Evolutionary conservation across 2,113 vertebrate species (phyloP).

Genomic region (Ceyx melanurus): DNA sequence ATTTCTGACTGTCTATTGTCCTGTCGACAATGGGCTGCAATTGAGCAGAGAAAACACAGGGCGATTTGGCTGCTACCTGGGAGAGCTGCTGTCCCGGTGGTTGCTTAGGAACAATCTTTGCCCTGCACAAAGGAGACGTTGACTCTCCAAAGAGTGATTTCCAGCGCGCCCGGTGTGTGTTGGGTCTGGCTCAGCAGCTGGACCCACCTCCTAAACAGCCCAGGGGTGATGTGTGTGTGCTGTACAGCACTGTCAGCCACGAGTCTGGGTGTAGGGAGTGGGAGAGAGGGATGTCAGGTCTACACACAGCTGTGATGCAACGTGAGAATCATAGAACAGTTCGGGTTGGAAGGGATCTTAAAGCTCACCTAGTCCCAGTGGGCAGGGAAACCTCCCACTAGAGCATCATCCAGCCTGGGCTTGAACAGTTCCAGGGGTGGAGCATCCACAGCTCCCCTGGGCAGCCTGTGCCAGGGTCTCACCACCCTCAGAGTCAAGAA

Average conservation of each 20-base stretch:
- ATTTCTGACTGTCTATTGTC: neutral
- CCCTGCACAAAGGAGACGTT: neutral
- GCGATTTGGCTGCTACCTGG: neutral
- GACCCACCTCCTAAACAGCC: neutral
- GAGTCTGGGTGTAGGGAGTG: accelerated
- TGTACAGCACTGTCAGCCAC: neutral
- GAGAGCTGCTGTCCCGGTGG: neutral
- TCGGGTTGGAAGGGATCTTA: no score
- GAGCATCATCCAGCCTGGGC: no score
- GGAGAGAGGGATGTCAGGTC: no score
- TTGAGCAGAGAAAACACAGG: neutral
- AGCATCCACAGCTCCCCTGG: no score
- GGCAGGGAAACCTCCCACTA: no score
- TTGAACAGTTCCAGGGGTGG: no score
- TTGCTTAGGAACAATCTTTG: constrained; percentile 60
- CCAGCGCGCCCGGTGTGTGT: neutral
- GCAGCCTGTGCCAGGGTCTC: no score
- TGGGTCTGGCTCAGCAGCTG: neutral
- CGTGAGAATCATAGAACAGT: neutral
- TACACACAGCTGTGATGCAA: neutral
- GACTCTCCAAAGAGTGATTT: neutral
- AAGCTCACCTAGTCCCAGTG: no score
- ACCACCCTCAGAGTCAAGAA: no score
- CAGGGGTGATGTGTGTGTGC: neutral
- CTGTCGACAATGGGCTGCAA: neutral